Evolutionary conservation across 2,888 invertebrate genomes (phyloP).

Genomic region (Sisyra nigra): DNA sequence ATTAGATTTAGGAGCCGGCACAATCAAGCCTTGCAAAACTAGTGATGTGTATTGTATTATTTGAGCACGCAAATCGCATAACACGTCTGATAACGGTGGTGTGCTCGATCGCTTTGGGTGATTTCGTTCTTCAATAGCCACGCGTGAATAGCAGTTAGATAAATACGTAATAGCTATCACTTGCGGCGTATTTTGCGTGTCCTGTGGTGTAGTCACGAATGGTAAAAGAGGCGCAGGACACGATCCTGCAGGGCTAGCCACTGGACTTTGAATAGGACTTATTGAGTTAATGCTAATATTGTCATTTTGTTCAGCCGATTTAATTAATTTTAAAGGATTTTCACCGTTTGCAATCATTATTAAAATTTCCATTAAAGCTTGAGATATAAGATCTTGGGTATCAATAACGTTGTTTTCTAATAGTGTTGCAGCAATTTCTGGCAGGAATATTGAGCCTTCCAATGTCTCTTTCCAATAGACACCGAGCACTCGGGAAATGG

Average conservation of each 20-base stretch:
- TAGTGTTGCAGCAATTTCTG: slow-evolving; percentile 26
- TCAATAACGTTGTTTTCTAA: slow-evolving; percentile 9
- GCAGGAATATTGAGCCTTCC: slow-evolving; percentile 29
- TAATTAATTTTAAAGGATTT: slow-evolving; percentile 23
- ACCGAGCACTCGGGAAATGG: slow-evolving; percentile 52
- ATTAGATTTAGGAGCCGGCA: slow-evolving; percentile 28
- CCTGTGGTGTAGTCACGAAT: slow-evolving; percentile 10
- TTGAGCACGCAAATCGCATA: slow-evolving; percentile 37
- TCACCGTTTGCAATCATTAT: slow-evolving; percentile 21
- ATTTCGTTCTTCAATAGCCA: slow-evolving; percentile 55
- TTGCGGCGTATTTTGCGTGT: slow-evolving; percentile 13
- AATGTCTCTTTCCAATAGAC: slow-evolving; percentile 44
- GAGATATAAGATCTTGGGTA: slow-evolving; percentile 15
- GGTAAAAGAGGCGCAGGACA: slow-evolving; percentile 22
- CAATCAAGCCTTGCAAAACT: slow-evolving; percentile 33
- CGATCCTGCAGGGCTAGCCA: slow-evolving; percentile 20
- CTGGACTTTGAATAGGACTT: slow-evolving; percentile 29
- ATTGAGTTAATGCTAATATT: slow-evolving; percentile 24
- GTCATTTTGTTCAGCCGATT: slow-evolving; percentile 18
- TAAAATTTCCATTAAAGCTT: slow-evolving; percentile 23
- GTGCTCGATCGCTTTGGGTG: slow-evolving; percentile 61
- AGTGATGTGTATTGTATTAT: slow-evolving; percentile 38
- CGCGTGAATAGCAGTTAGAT: slow-evolving; percentile 50
- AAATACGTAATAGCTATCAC: slow-evolving; percentile 29
- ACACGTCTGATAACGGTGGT: slow-evolving; percentile 52